These are phyloP conservation scores for Mythimna albipuncta DNA, from an alignment of 2,888 invertebrate genomes.

Conservation along the genomic window DNA sequence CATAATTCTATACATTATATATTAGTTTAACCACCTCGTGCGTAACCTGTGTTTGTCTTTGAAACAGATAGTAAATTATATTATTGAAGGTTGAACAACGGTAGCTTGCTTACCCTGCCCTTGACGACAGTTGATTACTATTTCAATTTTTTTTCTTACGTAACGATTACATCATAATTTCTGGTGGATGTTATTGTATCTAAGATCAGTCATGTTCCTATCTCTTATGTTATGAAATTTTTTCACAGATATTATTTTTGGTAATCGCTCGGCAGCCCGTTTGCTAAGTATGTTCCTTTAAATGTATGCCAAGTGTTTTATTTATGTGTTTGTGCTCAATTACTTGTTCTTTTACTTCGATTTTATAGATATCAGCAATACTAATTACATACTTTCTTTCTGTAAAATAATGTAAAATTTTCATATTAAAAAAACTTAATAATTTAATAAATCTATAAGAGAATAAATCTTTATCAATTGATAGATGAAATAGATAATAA, in stretches of 20 bases:
- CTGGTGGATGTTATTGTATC: constrained; percentile 10
- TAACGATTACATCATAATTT: constrained; percentile 30
- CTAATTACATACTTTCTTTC: too few species aligned
- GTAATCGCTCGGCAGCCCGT: not conserved
- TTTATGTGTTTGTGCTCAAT: not conserved
- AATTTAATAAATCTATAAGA: not conserved
- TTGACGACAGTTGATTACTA: not conserved
- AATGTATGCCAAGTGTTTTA: too few species aligned
- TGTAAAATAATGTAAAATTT: too few species aligned
- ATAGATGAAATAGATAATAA: too few species aligned
- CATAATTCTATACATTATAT: not conserved
- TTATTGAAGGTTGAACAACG: not conserved
- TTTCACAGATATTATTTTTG: not conserved
- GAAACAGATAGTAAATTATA: not conserved
- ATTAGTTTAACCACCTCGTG: not conserved
- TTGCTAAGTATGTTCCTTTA: not conserved
- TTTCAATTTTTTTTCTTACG: not conserved
- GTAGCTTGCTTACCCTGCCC: not conserved
- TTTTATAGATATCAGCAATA: too few species aligned
- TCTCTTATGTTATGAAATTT: not conserved
- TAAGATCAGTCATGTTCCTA: constrained; percentile 10
- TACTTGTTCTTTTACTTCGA: too few species aligned
- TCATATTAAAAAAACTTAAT: too few species aligned
- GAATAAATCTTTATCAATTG: not conserved
- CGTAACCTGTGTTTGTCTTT: not conserved